Evolutionary conservation across 2,113 vertebrate species (phyloP).

Genomic region (Octodon degus): DNA sequence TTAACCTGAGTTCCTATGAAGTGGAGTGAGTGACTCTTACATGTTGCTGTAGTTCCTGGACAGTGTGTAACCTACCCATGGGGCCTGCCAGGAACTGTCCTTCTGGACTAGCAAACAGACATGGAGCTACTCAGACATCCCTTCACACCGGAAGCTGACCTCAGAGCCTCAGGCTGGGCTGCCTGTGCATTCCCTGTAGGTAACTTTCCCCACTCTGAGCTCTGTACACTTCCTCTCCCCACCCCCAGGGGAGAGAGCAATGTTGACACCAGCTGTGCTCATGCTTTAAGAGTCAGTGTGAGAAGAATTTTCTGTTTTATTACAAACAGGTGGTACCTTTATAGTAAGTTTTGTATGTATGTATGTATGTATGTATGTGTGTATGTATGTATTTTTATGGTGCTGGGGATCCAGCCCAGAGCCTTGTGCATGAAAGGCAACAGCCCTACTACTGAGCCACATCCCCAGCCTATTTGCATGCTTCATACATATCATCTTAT

Average conservation of each 20-base stretch:
- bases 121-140: too few species aligned
- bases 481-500: not conserved
- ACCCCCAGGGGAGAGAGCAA: not conserved
- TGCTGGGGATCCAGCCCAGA: not conserved
- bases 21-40: too few species aligned
- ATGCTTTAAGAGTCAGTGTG: not conserved
- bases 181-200: not conserved
- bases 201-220: not conserved
- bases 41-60: not conserved
- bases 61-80: not conserved
- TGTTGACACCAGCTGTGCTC: not conserved
- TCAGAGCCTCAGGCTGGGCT: not conserved
- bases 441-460: not conserved
- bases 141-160: not conserved
- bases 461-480: not conserved
- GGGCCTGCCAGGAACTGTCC: not conserved
- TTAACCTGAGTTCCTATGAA: not conserved
- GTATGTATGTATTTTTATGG: not conserved
- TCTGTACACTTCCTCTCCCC: not conserved
- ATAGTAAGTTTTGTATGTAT: not conserved
- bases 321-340: not conserved
- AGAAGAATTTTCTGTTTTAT: not conserved
- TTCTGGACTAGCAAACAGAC: not conserved
- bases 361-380: not conserved
- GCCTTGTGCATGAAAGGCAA: not conserved